Base-by-base conservation (phyloP, 2,888 invertebrate genomes). In the Dryadula phaetusa region DNA sequence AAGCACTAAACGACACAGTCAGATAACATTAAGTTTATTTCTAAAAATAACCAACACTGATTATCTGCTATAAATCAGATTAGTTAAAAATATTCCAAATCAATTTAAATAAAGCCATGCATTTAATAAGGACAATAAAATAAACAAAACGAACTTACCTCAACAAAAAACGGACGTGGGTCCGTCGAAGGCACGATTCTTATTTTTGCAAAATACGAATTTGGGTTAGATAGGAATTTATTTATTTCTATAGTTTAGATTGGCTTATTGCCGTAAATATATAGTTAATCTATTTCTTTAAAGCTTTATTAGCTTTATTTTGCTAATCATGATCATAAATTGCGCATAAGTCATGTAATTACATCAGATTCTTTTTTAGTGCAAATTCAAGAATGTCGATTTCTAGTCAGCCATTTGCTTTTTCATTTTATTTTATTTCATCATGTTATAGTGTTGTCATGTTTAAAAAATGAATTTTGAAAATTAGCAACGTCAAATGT, bases 321-420 rank as follows among this genome's bases (percentile, higher is more conserved):
- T 90, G 90, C 92, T 92, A 91, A 84, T 92, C 92, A 90, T 93
- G 79, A 86, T 86, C 90, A 92, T 93, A 88, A 92, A 93, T 88
- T 92, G 92, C 87, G 93, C 93, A 94, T 94, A 83, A 87, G 89
- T 93, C 93, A 94, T 94, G 86, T 82, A 90, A 93, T 94, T 91
- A 93, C 88, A 92, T 93, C 87, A 93, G 93, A 93, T 93, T 92
- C 77, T 82, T 86, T 87, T 84, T 64, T 67, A 80, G 82, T 83
- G 80, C 85, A 83, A 84, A 84, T 84, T 78, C 77, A 80, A 83
- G 85, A 85, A 88, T 84, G 91, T 87, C 89, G 88, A 84, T 87
- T 87, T 86, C 80, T 85, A 79, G 87, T 89, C 92, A 83, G 93
- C 93, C 93, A 93, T 93, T 93, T 93, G 93, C 93, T 92, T 93